Base-by-base conservation (phyloP, 2,797 vertebrate species). In the Serranus cabrilla region DNA sequence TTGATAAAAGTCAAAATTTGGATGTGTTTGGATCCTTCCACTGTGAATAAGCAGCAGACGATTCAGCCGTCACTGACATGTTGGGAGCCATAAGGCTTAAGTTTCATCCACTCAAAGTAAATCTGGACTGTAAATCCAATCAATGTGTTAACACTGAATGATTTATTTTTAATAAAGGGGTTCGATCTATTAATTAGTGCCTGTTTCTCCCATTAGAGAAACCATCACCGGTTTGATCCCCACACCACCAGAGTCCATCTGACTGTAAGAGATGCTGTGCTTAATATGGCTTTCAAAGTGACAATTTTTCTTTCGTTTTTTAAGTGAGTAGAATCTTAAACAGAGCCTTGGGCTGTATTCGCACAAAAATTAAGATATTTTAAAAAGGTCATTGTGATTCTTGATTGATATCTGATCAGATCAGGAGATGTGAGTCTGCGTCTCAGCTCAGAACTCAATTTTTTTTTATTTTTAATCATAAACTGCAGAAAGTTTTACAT, bases 211-310 rank as follows among this genome's bases (percentile, higher is more conserved):
- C 11, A 16, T 55, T 3, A 17, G 18, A 39, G 20, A 65, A 40
- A 49, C 14, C 8, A 20, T 21, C 23, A 27, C 23, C 47, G 42
- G 34, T 52, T 58, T 59, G 6, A 49, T 40, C 31, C 49, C 40
- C 11, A 17, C 17, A 52, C 25, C 8, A 23, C 1, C 42, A 51
- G 18, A 37, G 17, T 56, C 18, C 8, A 13, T n/a, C 16, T 0
- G 2, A 45, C 39, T 11, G n/a, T 37, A 23, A 11, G 21, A 25
- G 52, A 49, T 4, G 0, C 52, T 51, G 39, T 57, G 60, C 31
- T 55, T 65, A 59, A 65, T 81, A 81, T 83, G 78, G 73, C 82
- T 84, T 81, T 21, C 61, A 4, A 49, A 49, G 52, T 62, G 8
- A 2, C 37, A 31, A 14, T 27, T 45, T 49, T 18, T 77, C 5